Base-by-base conservation (phyloP, 2,888 invertebrate species). In the Tenthredo distinguenda region DNA sequence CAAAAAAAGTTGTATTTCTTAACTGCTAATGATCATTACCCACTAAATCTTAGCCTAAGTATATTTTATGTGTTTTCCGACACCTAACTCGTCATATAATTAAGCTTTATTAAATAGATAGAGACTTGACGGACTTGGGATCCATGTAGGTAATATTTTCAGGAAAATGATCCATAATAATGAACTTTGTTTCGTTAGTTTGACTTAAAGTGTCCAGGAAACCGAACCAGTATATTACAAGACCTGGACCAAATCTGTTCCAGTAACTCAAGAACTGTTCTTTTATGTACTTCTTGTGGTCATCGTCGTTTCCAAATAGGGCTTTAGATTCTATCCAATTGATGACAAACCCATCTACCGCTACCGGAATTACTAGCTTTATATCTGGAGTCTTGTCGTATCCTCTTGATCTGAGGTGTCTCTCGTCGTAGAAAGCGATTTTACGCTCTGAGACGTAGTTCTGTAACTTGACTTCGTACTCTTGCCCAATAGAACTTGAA, bases 281-380 rank as follows among this genome's bases (percentile, higher is more conserved):
- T 90, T 96, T 96, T 84, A 97, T 95, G 93, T 98, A 98, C 15
- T 95, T 96, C 72, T 96, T 95, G 93, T 99, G 99, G 85, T 96
- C 96, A 89, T 96, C 96, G 87, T 96, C 95, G 94, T 98, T 98
- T 3, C 98, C 99, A 95, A 99, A 99, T n/a, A 97, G 95, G 0
- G 99, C 99, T 94, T 99, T 99, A 90, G 99, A 98, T 94, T 99
- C 99, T 86, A 99, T 98, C 99, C 99, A 99, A 93, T 98, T 98
- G 0, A 99, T 95, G 40, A 99, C 96, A 90, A 96, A 96, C 1
- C 97, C 98, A 93, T 98, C 96, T 37, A 98, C 95, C 47, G 97
- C 97, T 87, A 98, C 96, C 0, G 99, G 99, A 34, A 98, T 95
- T 92, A 98, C 97, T 83, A 99, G 94, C 94, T 98, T 98, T 74